Base-by-base conservation (phyloP, 2,113 vertebrate species). In the Heterocephalus glaber region DNA sequence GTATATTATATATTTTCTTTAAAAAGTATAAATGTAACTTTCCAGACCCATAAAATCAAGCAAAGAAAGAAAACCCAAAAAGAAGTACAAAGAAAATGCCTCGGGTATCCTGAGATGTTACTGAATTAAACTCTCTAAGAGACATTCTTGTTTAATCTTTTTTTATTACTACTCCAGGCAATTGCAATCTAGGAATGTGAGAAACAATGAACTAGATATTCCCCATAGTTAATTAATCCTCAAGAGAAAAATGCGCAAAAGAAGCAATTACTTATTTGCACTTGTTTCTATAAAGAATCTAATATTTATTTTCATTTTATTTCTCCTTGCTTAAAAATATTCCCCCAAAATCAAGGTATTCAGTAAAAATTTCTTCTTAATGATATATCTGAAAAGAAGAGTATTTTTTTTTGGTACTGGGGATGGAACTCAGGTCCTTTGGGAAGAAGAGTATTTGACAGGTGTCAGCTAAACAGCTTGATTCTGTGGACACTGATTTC, bases 71-170 rank as follows among this genome's bases (percentile, higher is more conserved):
- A 22, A 20, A 12, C 19, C 8, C 19, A 35, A 79, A 38, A 58
- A 81, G 6, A 41, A 76, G 3, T 30, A 74, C 14, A 72, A 63
- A 63, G 30, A 35, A 13, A 16, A 3, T 52, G 44, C 35, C 8
- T 1, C 22, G 7, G 30, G 7, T 22, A 1, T 10, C 41, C 28
- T 44, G 10, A 22, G n/a, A 19, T 7, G 5, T 41, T 8, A 9
- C 35, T n/a, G 7, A 60, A 11, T 47, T 58, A 24, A 44, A 70
- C 26, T 56, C 12, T 30, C 30, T 8, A 33, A 10, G 19, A n/a
- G 10, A 16, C 11, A 28, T 35, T 30, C 10, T 13, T 24, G 3
- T 3, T 10, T 1, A 20, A 7, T 52, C 13, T 38, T 19, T 5
- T 28, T 13, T 41, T 35, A 38, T 49, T 28, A 8, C 16, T 54